Conservation (phyloP, 2,797 vertebrate genomes). For the Gallirallus australis region DNA sequence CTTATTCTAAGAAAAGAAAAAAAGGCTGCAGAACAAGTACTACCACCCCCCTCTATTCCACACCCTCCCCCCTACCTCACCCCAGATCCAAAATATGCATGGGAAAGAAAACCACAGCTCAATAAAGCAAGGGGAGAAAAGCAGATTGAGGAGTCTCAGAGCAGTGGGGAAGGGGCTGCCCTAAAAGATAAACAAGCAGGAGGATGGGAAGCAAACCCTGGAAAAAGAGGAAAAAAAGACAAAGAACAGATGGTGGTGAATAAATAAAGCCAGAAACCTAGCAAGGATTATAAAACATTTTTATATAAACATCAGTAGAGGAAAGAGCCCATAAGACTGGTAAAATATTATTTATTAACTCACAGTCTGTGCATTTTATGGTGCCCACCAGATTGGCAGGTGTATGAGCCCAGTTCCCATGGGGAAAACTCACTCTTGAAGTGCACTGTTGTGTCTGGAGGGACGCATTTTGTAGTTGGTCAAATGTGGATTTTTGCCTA, state of each 20-base stretch:
- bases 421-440: not conserved
- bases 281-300: not conserved
- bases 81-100: not conserved
- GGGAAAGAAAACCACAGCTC: not conserved
- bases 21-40: not conserved
- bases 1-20: not conserved
- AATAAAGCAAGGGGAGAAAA: not conserved
- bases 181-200: constrained; percentile 36
- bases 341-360: constrained; percentile 34
- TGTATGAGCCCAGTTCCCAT: not conserved
- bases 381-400: not conserved
- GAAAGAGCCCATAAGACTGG: not conserved
- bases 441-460: not conserved
- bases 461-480: not conserved
- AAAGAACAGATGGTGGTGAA: constrained; percentile 31
- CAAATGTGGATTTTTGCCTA: not conserved
- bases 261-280: constrained; percentile 48
- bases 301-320: constrained; percentile 25
- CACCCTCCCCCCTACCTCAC: too few species aligned
- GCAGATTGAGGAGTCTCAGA: not conserved
- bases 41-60: too few species aligned
- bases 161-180: not conserved
- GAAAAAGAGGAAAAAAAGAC: constrained; percentile 28
- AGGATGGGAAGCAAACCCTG: not conserved
- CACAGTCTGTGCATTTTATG: not conserved